Base-by-base conservation (phyloP, 2,888 invertebrate genomes). In the Nemotelus nigrinus region DNA sequence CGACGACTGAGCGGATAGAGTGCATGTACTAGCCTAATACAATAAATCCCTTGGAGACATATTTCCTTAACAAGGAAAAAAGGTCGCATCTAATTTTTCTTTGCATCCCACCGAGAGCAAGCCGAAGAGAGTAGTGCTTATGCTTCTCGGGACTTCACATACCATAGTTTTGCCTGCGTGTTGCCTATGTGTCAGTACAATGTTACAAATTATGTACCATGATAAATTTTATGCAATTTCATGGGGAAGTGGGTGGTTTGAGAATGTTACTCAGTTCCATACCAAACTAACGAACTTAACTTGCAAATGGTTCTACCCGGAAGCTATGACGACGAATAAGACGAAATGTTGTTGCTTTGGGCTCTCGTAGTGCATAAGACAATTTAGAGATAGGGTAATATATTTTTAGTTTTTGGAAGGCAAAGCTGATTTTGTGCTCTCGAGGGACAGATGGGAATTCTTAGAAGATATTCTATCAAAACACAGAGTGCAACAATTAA, bases 21-120 rank as follows among this genome's bases (percentile, higher is more conserved):
- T 25, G 25, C 55, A 44, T 70, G 70, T 41, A 55, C 55, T 25
- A 70, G 70, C 58, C 60, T 47, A 48, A 74, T 60, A 74, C 74
- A 60, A 74, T 74, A 74, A 74, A 74, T 74, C 63, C 74, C 74
- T 74, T 41, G 74, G 74, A 74, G 74, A 74, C 74, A 74, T 74
- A 74, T 74, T 74, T 74, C 60, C 74, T 74, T 74, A 74, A 74
- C 74, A 74, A 60, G 74, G 55, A 70, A 74, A 68, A 58, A 74
- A 74, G 74, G 74, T 74, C 74, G 39, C 60, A 74, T 70, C 70
- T 70, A 70, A 70, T 70, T 70, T 65, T 70, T 53, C 55, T 43
- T 70, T 53, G 70, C 55, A 55, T 70, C 43, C 39, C 55, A 47
- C 55, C 3, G 55, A n/a, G 70, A 70, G 44, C 63, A 41, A 41